A percentile compares a stretch with the other conserved stretches of the same genome.
Evolutionary conservation across 2,888 invertebrate species (phyloP).

Genomic region (Laspeyria flexula): DNA sequence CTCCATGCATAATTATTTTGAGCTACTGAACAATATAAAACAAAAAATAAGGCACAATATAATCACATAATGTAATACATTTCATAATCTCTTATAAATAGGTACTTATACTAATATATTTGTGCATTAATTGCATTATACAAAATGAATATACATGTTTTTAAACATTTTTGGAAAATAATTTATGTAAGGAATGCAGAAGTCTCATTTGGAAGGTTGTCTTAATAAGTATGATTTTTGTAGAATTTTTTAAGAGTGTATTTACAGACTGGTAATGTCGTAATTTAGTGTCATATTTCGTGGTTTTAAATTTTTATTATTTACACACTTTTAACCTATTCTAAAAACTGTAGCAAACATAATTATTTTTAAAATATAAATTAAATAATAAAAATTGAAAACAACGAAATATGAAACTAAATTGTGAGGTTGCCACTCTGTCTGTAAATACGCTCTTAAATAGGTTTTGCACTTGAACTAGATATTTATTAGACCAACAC

Average conservation of each 20-base stretch:
- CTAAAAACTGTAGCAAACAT: too few species aligned
- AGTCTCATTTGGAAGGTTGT: conserved; percentile 51
- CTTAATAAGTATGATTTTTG: conserved; percentile 15
- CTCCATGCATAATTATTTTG: conserved; percentile 18
- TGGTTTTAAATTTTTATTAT: too few species aligned
- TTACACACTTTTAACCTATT: too few species aligned
- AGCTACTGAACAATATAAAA: conserved; percentile 18
- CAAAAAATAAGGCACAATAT: conserved; percentile 72
- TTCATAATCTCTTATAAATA: conserved; percentile 52
- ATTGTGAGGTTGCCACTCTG: too few species aligned
- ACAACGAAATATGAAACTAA: too few species aligned
- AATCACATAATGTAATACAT: conserved; percentile 61
- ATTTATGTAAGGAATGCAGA: conserved; percentile 62
- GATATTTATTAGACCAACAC: not conserved
- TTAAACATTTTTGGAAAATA: conserved; percentile 26
- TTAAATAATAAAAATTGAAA: too few species aligned
- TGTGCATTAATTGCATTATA: conserved; percentile 49
- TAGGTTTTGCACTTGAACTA: not conserved
- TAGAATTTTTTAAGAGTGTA: too few species aligned
- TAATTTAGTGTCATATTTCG: too few species aligned
- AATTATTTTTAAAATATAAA: too few species aligned
- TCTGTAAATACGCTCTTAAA: not conserved
- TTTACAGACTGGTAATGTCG: too few species aligned
- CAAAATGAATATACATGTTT: conserved; percentile 41
- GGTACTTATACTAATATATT: conserved; percentile 41